phyloP scores from a whole-genome alignment of 2,797 vertebrate genomes.

The Peromyscus eremicus region DNA sequence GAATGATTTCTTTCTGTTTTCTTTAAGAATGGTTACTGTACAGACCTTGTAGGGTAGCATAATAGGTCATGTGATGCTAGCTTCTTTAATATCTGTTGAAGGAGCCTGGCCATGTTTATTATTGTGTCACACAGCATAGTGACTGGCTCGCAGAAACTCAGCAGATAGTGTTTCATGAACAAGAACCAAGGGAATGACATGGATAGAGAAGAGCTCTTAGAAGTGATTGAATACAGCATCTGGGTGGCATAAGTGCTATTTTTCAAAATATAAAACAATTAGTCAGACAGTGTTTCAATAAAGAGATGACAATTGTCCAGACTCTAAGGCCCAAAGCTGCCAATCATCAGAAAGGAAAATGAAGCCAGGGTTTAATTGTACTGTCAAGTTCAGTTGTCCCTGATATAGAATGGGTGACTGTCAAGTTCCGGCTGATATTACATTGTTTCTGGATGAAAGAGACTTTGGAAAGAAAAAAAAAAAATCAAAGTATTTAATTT shows the following conservation, averaged over 20 bases:
- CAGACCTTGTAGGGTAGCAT: background rate
- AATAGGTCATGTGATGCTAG: background rate
- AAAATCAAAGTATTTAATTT: constrained; percentile 12
- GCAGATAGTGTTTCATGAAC: background rate
- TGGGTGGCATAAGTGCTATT: background rate
- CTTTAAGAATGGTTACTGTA: background rate
- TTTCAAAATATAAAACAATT: background rate
- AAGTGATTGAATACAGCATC: background rate
- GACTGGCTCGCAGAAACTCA: background rate
- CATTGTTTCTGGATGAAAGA: constrained; percentile 9
- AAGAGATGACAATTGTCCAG: constrained; percentile 24
- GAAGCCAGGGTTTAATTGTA: background rate
- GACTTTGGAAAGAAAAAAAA: constrained; percentile 7
- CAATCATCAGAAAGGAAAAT: constrained; percentile 38
- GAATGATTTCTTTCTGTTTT: background rate
- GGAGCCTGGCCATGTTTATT: background rate
- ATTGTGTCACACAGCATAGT: background rate
- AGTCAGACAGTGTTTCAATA: background rate
- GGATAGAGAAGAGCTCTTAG: background rate
- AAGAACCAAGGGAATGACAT: constrained; percentile 11
- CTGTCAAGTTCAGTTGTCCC: background rate
- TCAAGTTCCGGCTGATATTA: background rate
- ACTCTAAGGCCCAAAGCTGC: background rate
- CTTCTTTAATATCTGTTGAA: background rate
- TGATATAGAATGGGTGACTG: background rate